Evolutionary conservation across 1,140 invertebrate species (phyloP).

Genomic region (Drosophila sechellia): DNA sequence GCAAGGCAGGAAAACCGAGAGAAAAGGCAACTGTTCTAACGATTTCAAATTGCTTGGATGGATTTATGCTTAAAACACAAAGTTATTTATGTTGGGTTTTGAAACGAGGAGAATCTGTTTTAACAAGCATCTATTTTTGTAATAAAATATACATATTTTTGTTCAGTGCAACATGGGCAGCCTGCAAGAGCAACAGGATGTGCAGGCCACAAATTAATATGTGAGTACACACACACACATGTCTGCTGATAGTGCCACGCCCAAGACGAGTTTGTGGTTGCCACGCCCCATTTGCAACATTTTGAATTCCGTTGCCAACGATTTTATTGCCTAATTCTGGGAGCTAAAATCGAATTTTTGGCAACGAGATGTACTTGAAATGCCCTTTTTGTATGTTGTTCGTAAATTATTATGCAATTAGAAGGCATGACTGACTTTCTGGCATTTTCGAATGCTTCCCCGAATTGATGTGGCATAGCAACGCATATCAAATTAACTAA

Average conservation of each 20-base stretch:
- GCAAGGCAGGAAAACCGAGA: neutral
- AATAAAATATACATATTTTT: neutral
- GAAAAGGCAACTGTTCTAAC: no score
- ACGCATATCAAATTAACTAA: conserved; percentile 78
- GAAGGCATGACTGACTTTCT: conserved; percentile 42
- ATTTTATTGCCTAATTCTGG: conserved; percentile 17
- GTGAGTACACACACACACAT: conserved; percentile 55
- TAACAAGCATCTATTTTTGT: no score
- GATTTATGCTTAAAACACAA: no score
- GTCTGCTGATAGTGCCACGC: conserved; percentile 34
- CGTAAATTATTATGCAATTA: conserved; percentile 72
- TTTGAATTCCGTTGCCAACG: conserved; percentile 37
- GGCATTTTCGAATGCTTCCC: neutral
- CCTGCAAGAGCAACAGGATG: conserved; percentile 67
- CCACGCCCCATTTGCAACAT: conserved; percentile 14
- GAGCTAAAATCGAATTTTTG: neutral
- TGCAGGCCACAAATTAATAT: conserved; percentile 74
- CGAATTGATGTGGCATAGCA: conserved; percentile 37
- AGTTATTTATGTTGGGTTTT: no score
- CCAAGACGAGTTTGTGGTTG: conserved; percentile 31
- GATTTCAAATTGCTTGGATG: no score
- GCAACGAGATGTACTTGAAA: conserved; percentile 8
- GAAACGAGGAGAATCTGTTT: no score
- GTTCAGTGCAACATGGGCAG: neutral
- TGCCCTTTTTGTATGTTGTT: neutral